A percentile compares a stretch with the other conserved stretches of the same genome.
These are phyloP conservation scores for Blera fallax DNA, from an alignment of 2,888 invertebrate species.

Conservation along the genomic window DNA sequence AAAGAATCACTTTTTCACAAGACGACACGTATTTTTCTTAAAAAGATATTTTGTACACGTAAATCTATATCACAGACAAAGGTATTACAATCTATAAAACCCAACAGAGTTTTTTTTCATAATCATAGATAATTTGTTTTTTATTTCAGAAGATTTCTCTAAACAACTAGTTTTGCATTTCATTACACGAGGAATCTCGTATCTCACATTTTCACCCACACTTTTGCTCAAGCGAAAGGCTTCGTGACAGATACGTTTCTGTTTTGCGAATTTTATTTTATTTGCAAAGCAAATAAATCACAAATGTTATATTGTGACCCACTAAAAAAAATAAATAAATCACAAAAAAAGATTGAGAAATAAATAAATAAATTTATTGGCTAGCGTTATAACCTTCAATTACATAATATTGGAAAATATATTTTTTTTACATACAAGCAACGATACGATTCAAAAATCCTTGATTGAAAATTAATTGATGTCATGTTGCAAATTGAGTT, in stretches of 20 bases:
- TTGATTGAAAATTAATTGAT: background rate
- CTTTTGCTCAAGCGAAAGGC: background rate
- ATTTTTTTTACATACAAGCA: background rate
- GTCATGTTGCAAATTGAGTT: background rate
- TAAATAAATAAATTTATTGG: background rate
- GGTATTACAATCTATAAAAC: background rate
- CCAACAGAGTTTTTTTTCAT: background rate
- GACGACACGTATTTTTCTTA: background rate
- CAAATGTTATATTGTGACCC: background rate
- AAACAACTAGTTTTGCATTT: background rate
- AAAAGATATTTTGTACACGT: background rate
- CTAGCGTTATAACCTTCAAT: conserved; percentile 5
- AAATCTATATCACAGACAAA: background rate
- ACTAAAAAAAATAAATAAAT: background rate
- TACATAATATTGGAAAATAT: conserved; percentile 22
- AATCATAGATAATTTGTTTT: too few relatives aligned
- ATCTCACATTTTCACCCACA: background rate
- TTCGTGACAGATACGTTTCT: background rate
- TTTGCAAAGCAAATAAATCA: background rate
- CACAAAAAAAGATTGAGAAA: too few relatives aligned
- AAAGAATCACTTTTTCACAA: conserved; percentile 3
- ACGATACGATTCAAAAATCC: background rate
- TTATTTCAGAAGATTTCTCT: conserved; percentile 12
- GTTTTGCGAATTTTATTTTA: background rate
- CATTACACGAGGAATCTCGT: background rate